These are phyloP conservation scores for Limenitis camilla DNA, from an alignment of 2,888 invertebrate genomes.

Conservation along the genomic window DNA sequence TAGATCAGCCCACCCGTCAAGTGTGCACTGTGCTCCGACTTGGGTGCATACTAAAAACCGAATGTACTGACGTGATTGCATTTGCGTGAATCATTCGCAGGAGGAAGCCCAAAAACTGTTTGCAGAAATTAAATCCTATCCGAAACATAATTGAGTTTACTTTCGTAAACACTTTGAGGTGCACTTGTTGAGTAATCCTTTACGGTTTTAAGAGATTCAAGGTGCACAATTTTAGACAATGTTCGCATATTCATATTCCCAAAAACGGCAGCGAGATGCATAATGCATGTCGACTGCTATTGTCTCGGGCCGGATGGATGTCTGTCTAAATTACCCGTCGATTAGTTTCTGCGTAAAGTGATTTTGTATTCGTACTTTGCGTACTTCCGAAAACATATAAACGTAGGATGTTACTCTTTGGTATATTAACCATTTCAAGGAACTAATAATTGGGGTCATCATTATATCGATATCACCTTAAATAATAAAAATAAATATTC, in stretches of 20 bases:
- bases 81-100: constrained; percentile 17
- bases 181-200: constrained; percentile 10
- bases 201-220: constrained; percentile 10
- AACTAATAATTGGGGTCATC: not conserved
- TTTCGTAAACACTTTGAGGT: not conserved
- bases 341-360: constrained; percentile 60
- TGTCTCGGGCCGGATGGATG: constrained; percentile 47
- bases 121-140: not conserved
- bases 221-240: constrained; percentile 17
- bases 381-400: constrained; percentile 24
- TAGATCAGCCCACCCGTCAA: constrained; percentile 53
- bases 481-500: too few relatives aligned
- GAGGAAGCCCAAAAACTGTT: not conserved
- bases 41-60: constrained; percentile 18
- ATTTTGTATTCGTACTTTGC: constrained; percentile 34
- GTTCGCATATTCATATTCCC: constrained; percentile 23
- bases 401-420: constrained; percentile 31
- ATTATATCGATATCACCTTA: not conserved
- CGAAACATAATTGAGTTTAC: not conserved
- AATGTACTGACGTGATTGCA: constrained; percentile 20
- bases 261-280: constrained; percentile 30
- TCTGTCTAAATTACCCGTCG: constrained; percentile 60
- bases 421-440: constrained; percentile 15
- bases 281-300: constrained; percentile 39
- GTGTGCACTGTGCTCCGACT: constrained; percentile 15